These are phyloP conservation scores for Bostrychus sinensis DNA, from an alignment of 2,113 vertebrate species.

Conservation along the genomic window DNA sequence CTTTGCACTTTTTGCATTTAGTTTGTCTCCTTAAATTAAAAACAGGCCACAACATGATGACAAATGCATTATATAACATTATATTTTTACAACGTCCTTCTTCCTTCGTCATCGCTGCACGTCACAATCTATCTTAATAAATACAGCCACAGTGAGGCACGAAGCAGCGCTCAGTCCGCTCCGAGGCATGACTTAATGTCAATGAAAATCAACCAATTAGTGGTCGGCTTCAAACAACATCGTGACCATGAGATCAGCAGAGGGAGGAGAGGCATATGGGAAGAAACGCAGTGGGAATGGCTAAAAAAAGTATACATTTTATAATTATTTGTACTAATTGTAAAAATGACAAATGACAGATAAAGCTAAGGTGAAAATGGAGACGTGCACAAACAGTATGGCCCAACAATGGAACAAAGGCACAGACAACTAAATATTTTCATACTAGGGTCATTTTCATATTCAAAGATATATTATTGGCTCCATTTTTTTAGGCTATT, in stretches of 20 bases:
- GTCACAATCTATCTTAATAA: conserved; percentile 27
- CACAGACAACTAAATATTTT: too few species aligned
- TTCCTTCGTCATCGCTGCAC: neutral
- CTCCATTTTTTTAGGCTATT: too few species aligned
- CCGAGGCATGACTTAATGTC: conserved; percentile 60
- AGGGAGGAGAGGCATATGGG: conserved; percentile 13
- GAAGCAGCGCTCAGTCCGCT: conserved; percentile 19
- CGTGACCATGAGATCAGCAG: neutral
- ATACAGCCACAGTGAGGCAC: conserved; percentile 23
- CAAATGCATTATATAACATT: conserved; percentile 39
- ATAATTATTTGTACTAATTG: too few species aligned
- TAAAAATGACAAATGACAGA: too few species aligned
- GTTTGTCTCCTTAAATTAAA: neutral
- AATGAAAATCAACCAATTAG: conserved; percentile 64
- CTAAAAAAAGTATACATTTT: too few species aligned
- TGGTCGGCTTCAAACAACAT: conserved; percentile 45
- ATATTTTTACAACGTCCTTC: conserved; percentile 5
- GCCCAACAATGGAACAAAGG: too few species aligned
- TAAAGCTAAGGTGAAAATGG: too few species aligned
- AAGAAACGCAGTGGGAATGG: conserved; percentile 2
- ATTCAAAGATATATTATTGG: too few species aligned
- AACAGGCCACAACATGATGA: conserved; percentile 35
- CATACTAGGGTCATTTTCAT: too few species aligned
- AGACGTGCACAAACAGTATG: too few species aligned
- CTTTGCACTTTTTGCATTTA: neutral